phyloP scores from a whole-genome alignment of 2,888 invertebrate genomes.

The Schrankia costaestrigalis region DNA sequence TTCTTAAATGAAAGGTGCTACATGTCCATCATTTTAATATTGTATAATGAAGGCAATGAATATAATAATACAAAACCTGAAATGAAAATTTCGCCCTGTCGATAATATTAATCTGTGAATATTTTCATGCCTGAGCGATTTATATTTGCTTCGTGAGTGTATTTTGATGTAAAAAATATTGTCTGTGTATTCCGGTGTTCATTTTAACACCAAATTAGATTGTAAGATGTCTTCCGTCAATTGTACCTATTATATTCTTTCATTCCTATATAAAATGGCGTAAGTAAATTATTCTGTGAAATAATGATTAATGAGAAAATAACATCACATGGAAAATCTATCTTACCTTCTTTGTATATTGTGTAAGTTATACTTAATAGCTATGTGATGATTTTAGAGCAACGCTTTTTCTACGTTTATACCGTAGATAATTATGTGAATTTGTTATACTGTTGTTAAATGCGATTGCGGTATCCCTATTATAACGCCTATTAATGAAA shows the following conservation, averaged over 20 bases:
- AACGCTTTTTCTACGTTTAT: conserved; percentile 22
- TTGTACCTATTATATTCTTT: conserved; percentile 34
- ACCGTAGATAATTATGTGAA: conserved; percentile 16
- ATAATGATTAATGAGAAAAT: no score
- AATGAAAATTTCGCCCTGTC: conserved; percentile 11
- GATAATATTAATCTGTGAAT: conserved; percentile 11
- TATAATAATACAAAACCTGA: no score
- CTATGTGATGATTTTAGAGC: no score
- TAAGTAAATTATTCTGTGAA: conserved; percentile 19
- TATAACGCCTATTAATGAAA: conserved; percentile 16
- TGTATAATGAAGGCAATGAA: conserved; percentile 10
- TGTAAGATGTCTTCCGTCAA: conserved; percentile 39
- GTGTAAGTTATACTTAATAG: no score
- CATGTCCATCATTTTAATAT: conserved; percentile 13
- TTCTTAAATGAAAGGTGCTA: conserved; percentile 28
- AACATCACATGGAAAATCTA: no score
- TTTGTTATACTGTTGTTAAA: conserved; percentile 20
- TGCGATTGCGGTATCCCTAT: conserved; percentile 19
- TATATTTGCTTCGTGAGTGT: conserved; percentile 16
- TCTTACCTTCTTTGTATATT: no score
- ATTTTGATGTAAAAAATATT: conserved; percentile 20
- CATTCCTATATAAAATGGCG: conserved; percentile 34
- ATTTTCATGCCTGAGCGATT: conserved; percentile 12
- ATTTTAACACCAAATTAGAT: conserved; percentile 29
- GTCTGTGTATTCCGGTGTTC: conserved; percentile 16